Percentiles rank a stretch among this genome's conserved stretches.
These are phyloP conservation scores for Triplophysa tibetana DNA, from an alignment of 2,113 vertebrate species.

Conservation along the genomic window DNA sequence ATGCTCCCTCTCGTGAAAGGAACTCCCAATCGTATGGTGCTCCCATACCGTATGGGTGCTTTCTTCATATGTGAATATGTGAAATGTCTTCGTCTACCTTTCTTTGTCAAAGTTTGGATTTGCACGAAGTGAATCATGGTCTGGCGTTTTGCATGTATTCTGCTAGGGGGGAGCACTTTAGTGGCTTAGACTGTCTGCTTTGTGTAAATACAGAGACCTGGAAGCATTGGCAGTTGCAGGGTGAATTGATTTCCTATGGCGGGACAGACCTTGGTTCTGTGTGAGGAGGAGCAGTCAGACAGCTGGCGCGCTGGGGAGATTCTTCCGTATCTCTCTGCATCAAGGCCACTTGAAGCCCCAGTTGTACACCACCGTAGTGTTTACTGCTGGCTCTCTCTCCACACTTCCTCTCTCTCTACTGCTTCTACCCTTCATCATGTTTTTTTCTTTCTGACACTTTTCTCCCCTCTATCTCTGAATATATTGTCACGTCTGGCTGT, in stretches of 20 bases:
- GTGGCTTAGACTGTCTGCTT: conserved; percentile 36
- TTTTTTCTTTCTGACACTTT: conserved; percentile 32
- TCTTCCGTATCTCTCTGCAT: conserved; percentile 19
- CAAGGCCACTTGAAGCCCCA: conserved; percentile 9
- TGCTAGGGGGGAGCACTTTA: conserved; percentile 26
- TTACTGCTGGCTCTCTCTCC: conserved; percentile 19
- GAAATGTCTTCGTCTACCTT: conserved; percentile 9
- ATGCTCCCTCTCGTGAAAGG: conserved; percentile 1
- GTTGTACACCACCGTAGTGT: neutral
- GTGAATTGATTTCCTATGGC: conserved; percentile 36
- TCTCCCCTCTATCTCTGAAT: conserved; percentile 13
- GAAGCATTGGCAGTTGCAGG: neutral
- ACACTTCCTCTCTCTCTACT: neutral
- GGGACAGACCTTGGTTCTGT: conserved; percentile 19
- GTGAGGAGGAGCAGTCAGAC: conserved; percentile 18
- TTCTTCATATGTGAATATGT: neutral
- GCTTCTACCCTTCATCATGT: conserved; percentile 27
- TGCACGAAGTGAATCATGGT: neutral
- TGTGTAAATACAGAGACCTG: conserved; percentile 34
- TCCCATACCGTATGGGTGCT: neutral
- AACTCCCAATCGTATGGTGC: conserved; percentile 32
- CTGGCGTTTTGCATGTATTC: conserved; percentile 10
- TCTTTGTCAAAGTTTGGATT: neutral
- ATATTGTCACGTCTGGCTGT: conserved; percentile 24
- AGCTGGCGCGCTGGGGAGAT: neutral